Evolutionary conservation across 2,797 vertebrate species (phyloP).

Genomic region (Eidolon dupreanum): DNA sequence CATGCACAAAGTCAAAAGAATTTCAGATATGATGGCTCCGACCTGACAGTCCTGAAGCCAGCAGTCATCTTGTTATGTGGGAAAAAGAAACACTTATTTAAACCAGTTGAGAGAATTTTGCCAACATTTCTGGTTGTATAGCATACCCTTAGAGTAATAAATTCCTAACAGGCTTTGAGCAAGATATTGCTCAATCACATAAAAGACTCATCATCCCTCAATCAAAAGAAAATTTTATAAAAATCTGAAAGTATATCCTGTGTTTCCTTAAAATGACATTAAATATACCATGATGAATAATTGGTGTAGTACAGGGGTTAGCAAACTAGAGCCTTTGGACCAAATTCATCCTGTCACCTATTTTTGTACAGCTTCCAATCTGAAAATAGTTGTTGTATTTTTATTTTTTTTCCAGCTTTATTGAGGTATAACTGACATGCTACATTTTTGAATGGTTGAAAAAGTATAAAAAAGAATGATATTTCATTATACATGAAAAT

Average conservation of each 20-base stretch:
- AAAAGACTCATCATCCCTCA: background rate
- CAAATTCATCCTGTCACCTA: background rate
- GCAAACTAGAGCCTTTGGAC: background rate
- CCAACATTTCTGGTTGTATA: background rate
- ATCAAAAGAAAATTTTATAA: conserved; percentile 4
- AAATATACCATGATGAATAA: background rate
- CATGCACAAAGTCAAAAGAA: background rate
- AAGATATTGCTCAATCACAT: background rate
- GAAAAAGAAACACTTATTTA: background rate
- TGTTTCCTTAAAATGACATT: background rate
- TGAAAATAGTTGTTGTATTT: background rate
- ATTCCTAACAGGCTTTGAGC: background rate
- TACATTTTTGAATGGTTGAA: background rate
- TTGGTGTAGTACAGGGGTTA: background rate
- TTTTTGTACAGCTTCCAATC: background rate
- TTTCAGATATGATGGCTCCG: background rate
- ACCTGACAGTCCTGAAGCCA: background rate
- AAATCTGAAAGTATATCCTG: background rate
- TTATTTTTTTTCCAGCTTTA: background rate
- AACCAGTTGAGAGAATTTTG: background rate
- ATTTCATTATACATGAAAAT: background rate
- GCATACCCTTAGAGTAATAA: background rate
- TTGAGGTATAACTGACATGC: background rate
- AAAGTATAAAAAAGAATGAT: background rate
- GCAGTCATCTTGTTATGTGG: background rate